These are phyloP conservation scores for Diarsia dahlii DNA, from an alignment of 2,888 invertebrate species.

Conservation along the genomic window DNA sequence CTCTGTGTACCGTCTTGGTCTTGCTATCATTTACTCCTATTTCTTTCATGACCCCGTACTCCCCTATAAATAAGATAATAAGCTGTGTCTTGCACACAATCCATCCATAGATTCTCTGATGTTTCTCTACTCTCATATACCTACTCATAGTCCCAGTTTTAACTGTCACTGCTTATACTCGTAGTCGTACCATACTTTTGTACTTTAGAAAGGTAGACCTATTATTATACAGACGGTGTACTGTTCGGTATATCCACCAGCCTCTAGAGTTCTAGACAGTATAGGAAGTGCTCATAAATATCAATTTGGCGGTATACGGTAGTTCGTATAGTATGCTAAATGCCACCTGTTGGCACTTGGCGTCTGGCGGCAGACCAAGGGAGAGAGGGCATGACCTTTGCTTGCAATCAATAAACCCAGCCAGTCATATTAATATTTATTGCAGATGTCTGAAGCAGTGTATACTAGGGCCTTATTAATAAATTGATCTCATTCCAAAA, in stretches of 20 bases:
- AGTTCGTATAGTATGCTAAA: constrained; percentile 1
- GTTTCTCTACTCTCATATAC: too few relatives aligned
- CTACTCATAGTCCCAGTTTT: too few relatives aligned
- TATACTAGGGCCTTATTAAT: constrained; percentile 26
- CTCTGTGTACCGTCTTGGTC: too few relatives aligned
- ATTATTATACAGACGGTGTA: neutral
- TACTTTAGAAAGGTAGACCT: too few relatives aligned
- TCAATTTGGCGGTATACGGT: constrained; percentile 25
- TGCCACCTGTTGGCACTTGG: constrained; percentile 61
- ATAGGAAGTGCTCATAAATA: constrained; percentile 29
- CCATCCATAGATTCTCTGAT: too few relatives aligned
- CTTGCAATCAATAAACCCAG: constrained; percentile 53
- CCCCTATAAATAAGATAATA: neutral
- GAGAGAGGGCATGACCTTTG: constrained; percentile 53
- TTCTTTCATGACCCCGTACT: neutral
- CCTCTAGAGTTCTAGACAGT: constrained; percentile 17
- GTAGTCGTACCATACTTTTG: neutral
- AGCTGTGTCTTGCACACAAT: neutral
- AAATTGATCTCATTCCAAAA: neutral
- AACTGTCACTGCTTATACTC: neutral
- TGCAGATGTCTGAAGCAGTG: constrained; percentile 33
- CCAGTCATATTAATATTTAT: constrained; percentile 37
- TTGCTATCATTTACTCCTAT: too few relatives aligned
- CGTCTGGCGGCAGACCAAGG: constrained; percentile 16
- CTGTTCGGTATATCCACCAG: neutral